Evolutionary conservation across 2,888 invertebrate species (phyloP).

Genomic region (Argyra leucocephala): DNA sequence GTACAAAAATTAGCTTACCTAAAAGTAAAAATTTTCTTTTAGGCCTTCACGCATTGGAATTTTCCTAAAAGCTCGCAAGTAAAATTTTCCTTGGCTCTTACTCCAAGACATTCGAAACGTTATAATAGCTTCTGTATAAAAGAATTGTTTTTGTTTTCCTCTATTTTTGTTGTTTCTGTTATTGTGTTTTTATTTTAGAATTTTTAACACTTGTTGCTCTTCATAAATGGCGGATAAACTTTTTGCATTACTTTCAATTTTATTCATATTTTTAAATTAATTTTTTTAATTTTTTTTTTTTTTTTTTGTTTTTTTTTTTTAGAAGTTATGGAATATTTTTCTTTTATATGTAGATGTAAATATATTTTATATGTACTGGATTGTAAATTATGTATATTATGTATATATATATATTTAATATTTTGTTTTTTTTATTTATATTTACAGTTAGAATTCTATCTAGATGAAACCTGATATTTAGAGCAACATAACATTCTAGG

Average conservation of each 20-base stretch:
- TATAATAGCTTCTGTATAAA: not conserved
- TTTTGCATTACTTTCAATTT: no score
- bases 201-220: not conserved
- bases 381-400: no score
- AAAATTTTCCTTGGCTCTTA: conserved; percentile 22
- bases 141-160: not conserved
- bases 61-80: conserved; percentile 23
- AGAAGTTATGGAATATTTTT: no score
- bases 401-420: no score
- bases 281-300: no score
- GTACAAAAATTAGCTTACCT: conserved; percentile 16
- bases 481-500: not conserved
- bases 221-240: not conserved
- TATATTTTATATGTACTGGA: no score
- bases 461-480: not conserved
- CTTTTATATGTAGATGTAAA: no score
- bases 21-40: conserved; percentile 18
- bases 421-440: not conserved
- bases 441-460: not conserved
- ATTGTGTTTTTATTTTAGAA: not conserved
- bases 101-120: conserved; percentile 23
- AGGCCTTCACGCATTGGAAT: conserved; percentile 21
- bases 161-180: not conserved
- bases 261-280: no score
- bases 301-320: no score